Base-by-base conservation (phyloP, 2,797 vertebrate genomes). In the Picus viridis region DNA sequence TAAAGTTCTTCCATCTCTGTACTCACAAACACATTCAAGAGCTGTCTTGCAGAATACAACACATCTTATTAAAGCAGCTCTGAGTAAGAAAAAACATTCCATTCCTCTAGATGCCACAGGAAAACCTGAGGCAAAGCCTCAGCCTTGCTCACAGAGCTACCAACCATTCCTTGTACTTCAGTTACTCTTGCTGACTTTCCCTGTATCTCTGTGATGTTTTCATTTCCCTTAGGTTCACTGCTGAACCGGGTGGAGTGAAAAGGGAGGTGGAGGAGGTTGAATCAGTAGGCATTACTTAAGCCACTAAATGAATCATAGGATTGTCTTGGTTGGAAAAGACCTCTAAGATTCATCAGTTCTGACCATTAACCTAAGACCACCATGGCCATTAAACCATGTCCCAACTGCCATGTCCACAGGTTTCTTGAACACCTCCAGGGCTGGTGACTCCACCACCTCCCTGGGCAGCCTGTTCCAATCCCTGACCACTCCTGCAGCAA, bases 101-200 rank as follows among this genome's bases (percentile, higher is more conserved):
- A 7, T 58, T 45, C 24, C 57, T 77, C 26, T 34, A 26, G 54
- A 23, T 53, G 57, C 49, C 10, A 1, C 9, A 15, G 43, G 16
- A 18, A 82, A 83, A 63, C 7, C 22, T 5, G 39, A 72, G 59
- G 5, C 16, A 5, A 76, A 74, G 22, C 14, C 57, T 36, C 17
- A 8, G 7, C 24, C 32, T n/a, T 23, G 13, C 54, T 86, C 3
- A 0, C 3, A 69, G 47, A 65, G 51, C 30, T 43, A 10, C 76
- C 10, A 12, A 41, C n/a, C 59, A 16, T 3, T 9, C 1, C 1
- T 3, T 2, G 23, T 7, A 16, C 36, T 45, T 39, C 61, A 51
- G 57, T 10, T 27, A 54, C 19, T 16, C 43, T 43, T 70, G 29
- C 36, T 81, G 47, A 43, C 16, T 39, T 68, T 58, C 29, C 3